Evolutionary conservation across 2,888 invertebrate species (phyloP), one percentile per base, ranked within the genome.

Genomic region (Artemia sp.): DNA sequence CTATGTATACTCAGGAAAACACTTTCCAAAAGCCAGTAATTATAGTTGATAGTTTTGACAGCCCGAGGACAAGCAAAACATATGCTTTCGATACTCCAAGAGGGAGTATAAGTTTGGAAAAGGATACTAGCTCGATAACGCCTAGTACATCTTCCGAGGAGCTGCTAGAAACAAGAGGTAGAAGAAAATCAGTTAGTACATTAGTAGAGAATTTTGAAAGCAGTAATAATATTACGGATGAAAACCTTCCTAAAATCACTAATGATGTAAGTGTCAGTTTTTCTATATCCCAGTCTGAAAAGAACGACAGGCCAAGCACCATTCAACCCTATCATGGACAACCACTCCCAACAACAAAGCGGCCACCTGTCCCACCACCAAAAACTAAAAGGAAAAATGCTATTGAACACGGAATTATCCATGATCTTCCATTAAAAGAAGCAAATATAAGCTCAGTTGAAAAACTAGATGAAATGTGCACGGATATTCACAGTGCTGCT

Each of bases 51-150:
- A 58, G 64, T 58, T 58, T 58, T 10, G 64, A 58, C 64, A 58
- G 64, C 64, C 64, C 64, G 10, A 58, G 64, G 64, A 1, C 64
- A 2, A 58, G 64, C 24, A n/a, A 24, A 24, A 58, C 64, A 24
- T 58, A 58, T 58, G 64, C 9, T 19, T 58, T 58, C 64, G 64
- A 58, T 10, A 58, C 14, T 58, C 64, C 64, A 58, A 58, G 64
- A 58, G 24, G 24, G 8, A 58, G 64, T 24, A 58, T 58, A n/a
- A 58, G 64, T 24, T 58, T 8, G n/a, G 64, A 58, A 58, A 58
- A 24, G n/a, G 64, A 58, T n/a, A 24, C 24, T 8, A 10, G 64
- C 24, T n/a, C 9, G 14, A 58, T 19, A 24, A 58, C 8, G 64
- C n/a, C n/a, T 58, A 24, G 8, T 9, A n/a, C 24, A 2, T 58